A percentile compares a stretch with the other conserved stretches of the same genome.
These are phyloP conservation scores for Congeria kusceri DNA, from an alignment of 2,888 invertebrate species.

Conservation along the genomic window DNA sequence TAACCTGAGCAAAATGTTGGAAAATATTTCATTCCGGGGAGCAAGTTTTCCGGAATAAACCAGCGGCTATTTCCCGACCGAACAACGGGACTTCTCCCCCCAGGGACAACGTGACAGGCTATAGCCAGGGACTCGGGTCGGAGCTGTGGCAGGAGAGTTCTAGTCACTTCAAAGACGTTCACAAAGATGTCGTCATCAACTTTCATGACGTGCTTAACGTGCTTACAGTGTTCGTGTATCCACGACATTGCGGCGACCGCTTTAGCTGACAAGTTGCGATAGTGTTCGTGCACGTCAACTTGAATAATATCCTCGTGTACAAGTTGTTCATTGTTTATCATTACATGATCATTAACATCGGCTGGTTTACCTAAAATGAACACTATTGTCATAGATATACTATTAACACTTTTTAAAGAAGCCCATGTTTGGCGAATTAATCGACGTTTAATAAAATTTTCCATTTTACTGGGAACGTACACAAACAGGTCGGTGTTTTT, in stretches of 20 bases:
- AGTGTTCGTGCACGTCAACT: slow-evolving; percentile 64
- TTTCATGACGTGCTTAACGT: slow-evolving; percentile 67
- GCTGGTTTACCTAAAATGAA: slow-evolving; percentile 67
- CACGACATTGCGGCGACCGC: slow-evolving; percentile 64
- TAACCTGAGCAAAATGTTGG: slow-evolving; percentile 83
- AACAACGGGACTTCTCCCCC: slow-evolving; percentile 66
- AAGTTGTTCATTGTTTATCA: slow-evolving; percentile 67
- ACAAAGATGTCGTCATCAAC: slow-evolving; percentile 75
- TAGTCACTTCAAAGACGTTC: slow-evolving; percentile 71
- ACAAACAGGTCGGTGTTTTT: slow-evolving; percentile 58
- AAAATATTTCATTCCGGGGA: slow-evolving; percentile 66
- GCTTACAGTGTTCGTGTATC: slow-evolving; percentile 60
- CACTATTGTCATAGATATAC: slow-evolving; percentile 50
- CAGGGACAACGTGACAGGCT: slow-evolving; percentile 68
- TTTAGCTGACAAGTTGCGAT: slow-evolving; percentile 67
- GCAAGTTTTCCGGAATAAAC: slow-evolving; percentile 69
- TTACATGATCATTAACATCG: slow-evolving; percentile 55
- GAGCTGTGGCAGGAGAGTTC: slow-evolving; percentile 65
- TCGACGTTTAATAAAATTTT: slow-evolving; percentile 56
- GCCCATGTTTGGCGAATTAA: slow-evolving; percentile 70
- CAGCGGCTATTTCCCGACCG: slow-evolving; percentile 71
- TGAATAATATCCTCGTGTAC: slow-evolving; percentile 67
- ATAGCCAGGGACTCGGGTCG: slow-evolving; percentile 55
- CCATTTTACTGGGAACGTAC: slow-evolving; percentile 69
- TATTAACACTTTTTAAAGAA: slow-evolving; percentile 37